A percentile compares a stretch with the other conserved stretches of the same genome.
Conservation (phyloP, 2,113 vertebrate species). For the Circaetus cinerascens region DNA sequence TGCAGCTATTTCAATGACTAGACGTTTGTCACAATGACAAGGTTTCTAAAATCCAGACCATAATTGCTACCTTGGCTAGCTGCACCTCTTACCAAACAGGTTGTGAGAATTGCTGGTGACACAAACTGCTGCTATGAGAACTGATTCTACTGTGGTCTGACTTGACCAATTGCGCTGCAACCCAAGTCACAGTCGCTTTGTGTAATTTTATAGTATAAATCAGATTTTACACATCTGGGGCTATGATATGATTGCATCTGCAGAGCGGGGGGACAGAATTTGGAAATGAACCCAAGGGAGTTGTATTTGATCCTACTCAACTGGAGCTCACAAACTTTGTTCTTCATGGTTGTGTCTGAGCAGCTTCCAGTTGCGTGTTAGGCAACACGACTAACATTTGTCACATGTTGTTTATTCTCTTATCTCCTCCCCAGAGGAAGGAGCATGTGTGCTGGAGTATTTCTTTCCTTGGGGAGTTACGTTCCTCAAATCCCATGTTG, state of each 20-base stretch:
- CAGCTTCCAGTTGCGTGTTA: background rate
- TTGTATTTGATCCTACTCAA: background rate
- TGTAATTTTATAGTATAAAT: background rate
- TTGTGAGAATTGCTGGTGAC: background rate
- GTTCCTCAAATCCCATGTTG: background rate
- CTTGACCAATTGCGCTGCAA: background rate
- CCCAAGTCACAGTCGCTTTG: background rate
- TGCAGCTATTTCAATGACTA: background rate
- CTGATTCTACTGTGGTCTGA: background rate
- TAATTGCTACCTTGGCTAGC: background rate
- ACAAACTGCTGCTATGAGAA: background rate
- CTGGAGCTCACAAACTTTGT: background rate
- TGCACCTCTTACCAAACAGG: background rate
- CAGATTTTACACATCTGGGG: background rate
- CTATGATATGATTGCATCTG: background rate
- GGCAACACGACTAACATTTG: background rate
- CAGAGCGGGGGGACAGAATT: background rate
- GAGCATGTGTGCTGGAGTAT: background rate
- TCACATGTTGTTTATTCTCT: conserved; percentile 27
- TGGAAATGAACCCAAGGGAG: background rate
- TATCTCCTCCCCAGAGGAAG: background rate
- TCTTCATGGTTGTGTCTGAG: background rate
- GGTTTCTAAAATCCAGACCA: background rate
- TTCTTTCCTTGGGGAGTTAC: background rate
- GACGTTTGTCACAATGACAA: background rate